These are phyloP conservation scores for Doris montereyensis DNA, from an alignment of 2,888 invertebrate genomes.

Conservation along the genomic window DNA sequence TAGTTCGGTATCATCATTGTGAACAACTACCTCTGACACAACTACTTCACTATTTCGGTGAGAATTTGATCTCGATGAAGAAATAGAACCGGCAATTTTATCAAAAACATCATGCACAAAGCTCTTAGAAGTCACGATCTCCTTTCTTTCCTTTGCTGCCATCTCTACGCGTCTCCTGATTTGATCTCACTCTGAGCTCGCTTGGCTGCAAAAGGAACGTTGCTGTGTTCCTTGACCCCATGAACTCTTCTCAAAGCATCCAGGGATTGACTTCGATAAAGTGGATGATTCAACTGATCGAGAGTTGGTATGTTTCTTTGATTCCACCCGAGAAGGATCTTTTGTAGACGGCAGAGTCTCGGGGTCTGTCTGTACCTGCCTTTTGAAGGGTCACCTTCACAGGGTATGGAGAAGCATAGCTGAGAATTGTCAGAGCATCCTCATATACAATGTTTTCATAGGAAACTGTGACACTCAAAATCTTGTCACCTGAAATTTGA, in stretches of 20 bases:
- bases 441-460: slow-evolving; percentile 91
- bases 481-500: slow-evolving; percentile 84
- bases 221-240: slow-evolving; percentile 31
- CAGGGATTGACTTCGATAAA: slow-evolving; percentile 85
- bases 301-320: too few relatives aligned
- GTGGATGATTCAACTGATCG: slow-evolving; percentile 84
- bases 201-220: slow-evolving; percentile 49
- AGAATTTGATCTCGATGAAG: neutral
- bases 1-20: too few relatives aligned
- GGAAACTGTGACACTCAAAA: slow-evolving; percentile 88
- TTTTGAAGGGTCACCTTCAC: slow-evolving; percentile 82
- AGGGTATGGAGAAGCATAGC: slow-evolving; percentile 89
- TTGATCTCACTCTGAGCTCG: slow-evolving; percentile 59
- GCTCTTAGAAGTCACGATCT: neutral
- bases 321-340: slow-evolving; percentile 72
- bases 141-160: slow-evolving; percentile 14
- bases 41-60: neutral
- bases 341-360: slow-evolving; percentile 75
- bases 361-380: slow-evolving; percentile 66
- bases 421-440: slow-evolving; percentile 90
- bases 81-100: neutral
- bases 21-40: slow-evolving; percentile 41
- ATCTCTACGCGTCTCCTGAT: slow-evolving; percentile 43
- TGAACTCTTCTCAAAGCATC: slow-evolving; percentile 82
- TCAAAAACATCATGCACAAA: neutral